These are phyloP conservation scores for Lateolabrax maculatus DNA, from an alignment of 2,797 vertebrate species.

Conservation along the genomic window DNA sequence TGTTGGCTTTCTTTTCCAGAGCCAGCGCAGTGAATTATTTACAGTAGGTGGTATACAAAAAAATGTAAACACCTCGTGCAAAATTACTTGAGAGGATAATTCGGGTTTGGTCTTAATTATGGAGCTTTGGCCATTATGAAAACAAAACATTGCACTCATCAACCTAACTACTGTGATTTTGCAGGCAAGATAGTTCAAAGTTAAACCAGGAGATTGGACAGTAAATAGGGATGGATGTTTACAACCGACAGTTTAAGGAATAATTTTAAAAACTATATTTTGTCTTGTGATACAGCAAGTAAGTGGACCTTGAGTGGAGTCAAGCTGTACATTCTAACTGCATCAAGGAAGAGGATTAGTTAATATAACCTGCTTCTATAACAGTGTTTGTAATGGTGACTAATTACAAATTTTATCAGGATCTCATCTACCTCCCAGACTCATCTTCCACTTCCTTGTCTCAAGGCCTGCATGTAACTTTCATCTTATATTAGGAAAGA, in stretches of 20 bases:
- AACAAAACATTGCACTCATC: neutral
- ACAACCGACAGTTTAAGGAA: neutral
- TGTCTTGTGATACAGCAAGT: neutral
- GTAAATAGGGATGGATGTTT: neutral
- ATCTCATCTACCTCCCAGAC: neutral
- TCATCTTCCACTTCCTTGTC: slow-evolving; percentile 22
- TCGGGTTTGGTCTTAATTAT: neutral
- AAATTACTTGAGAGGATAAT: neutral
- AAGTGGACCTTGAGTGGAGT: neutral
- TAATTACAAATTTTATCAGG: slow-evolving; percentile 11
- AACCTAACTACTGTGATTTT: neutral
- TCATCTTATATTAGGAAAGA: slow-evolving; percentile 48
- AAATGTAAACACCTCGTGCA: slow-evolving; percentile 13
- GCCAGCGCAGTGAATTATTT: slow-evolving; percentile 30
- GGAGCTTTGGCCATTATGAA: neutral
- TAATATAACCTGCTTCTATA: neutral
- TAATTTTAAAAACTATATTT: neutral
- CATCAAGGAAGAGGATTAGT: neutral
- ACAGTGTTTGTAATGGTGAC: neutral
- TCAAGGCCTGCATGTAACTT: slow-evolving; percentile 35
- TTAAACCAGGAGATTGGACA: neutral
- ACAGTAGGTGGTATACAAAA: slow-evolving; percentile 14
- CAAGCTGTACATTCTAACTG: neutral
- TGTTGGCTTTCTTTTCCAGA: slow-evolving; percentile 39
- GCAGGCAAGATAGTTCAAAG: neutral